phyloP scores from a whole-genome alignment of 2,797 vertebrate species.

The Anabas testudineus region DNA sequence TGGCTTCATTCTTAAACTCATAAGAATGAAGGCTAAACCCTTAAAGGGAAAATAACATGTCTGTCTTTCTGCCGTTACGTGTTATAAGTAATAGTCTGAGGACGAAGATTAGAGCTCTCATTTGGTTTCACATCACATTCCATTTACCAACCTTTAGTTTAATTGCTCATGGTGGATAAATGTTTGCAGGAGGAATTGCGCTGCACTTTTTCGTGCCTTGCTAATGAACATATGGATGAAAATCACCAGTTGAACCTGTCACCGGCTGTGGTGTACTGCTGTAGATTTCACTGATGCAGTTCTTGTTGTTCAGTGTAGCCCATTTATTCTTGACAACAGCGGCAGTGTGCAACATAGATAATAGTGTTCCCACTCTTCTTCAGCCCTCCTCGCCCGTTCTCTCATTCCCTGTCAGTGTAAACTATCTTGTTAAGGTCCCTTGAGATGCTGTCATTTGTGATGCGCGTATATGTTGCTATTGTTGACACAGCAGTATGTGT shows the following conservation, averaged over 20 bases:
- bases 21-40: conserved; percentile 11
- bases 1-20: conserved; percentile 10
- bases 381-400: conserved; percentile 8
- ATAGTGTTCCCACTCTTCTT: conserved; percentile 25
- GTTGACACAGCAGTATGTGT: conserved; percentile 77
- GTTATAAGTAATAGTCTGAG: conserved; percentile 17
- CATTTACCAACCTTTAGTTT: conserved; percentile 51
- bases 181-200: conserved; percentile 39
- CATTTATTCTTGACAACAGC: conserved; percentile 55
- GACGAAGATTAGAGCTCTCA: conserved; percentile 40
- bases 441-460: conserved; percentile 55
- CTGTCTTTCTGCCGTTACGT: not conserved
- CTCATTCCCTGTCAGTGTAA: conserved; percentile 47
- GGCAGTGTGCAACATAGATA: conserved; percentile 47
- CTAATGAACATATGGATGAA: conserved; percentile 56
- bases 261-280: conserved; percentile 8
- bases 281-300: conserved; percentile 35
- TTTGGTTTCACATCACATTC: conserved; percentile 54
- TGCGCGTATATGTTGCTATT: conserved; percentile 39
- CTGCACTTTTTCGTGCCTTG: not conserved
- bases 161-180: conserved; percentile 59
- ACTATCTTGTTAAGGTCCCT: conserved; percentile 63
- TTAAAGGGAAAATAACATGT: not conserved
- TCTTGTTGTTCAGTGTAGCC: conserved; percentile 43
- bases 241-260: conserved; percentile 38